Evolutionary conservation across 2,797 vertebrate genomes (phyloP).

Genomic region (Crenuchus spilurus): DNA sequence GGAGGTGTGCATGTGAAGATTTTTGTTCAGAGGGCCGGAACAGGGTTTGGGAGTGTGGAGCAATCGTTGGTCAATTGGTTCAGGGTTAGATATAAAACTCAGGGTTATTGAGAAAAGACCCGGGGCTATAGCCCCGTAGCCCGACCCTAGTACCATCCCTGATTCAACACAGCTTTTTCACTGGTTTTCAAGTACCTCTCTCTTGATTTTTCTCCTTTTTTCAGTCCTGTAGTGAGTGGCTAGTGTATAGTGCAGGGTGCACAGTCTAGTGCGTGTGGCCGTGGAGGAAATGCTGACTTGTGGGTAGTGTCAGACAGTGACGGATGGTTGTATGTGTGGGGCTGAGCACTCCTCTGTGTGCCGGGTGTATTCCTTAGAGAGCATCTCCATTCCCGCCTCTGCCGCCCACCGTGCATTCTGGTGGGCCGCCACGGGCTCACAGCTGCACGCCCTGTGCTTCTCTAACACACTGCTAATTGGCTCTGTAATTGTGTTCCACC

Average conservation of each 20-base stretch:
- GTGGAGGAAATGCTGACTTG: conserved; percentile 63
- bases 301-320: conserved; percentile 54
- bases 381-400: conserved; percentile 53
- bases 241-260: conserved; percentile 24
- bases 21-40: too few species aligned
- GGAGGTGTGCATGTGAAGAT: too few species aligned
- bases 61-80: too few species aligned
- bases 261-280: conserved; percentile 32
- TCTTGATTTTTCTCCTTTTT: conserved; percentile 2
- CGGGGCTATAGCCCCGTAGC: too few species aligned
- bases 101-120: too few species aligned
- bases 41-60: too few species aligned
- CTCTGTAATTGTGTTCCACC: conserved; percentile 52
- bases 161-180: conserved; percentile 27
- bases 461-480: conserved; percentile 61
- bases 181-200: background rate
- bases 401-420: conserved; percentile 22
- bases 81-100: too few species aligned
- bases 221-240: conserved; percentile 22
- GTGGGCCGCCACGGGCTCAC: conserved; percentile 38
- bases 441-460: conserved; percentile 24
- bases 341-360: conserved; percentile 25
- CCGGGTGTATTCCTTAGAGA: conserved; percentile 55
- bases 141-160: conserved; percentile 45
- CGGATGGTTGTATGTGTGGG: conserved; percentile 52